Base-by-base conservation (phyloP, 2,888 invertebrate genomes). In the Holacanthella duospinosa region DNA sequence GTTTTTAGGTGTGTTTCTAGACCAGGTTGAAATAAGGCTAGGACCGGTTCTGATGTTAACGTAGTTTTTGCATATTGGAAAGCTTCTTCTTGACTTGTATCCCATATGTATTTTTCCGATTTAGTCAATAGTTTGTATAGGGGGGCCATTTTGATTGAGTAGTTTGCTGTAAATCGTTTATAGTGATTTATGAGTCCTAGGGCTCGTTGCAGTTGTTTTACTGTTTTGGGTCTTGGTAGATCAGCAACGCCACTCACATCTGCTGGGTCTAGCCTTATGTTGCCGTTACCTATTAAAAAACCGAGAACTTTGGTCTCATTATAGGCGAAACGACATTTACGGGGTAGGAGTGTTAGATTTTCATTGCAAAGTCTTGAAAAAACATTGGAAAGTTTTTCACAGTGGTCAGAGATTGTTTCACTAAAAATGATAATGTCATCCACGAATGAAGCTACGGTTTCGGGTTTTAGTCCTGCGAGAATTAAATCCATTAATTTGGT, bases 381-480 rank as follows among this genome's bases (percentile, higher is more conserved):
- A 4, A 63, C 60, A 24, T 2, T 28, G 2, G 25, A 3, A 3
- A 63, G 27, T 26, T 63, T 63, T 19, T 4, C 29, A 16, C 36
- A 44, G 27, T 56, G 60, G 4, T 43, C 29, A 3, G 3, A 12
- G 19, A 63, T 29, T 1, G 55, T 55, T 54, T 56, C 54, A 2
- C 59, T 55, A 12, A 55, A 24, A 2, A 63, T 26, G 9, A 63
- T 56, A 26, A 60, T 60, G 56, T 63, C 63, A 44, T 63, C 63
- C 9, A 63, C 29, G 36, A 55, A 63, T 9, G 21, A 29, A 2
- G 9, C 19, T 19, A 6, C 28, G n/a, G 21, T 21, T 29, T 57
- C 29, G 3, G 57, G 48, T 21, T 57, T 28, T 21, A 57, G 29
- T 28, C 57, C 57, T 6, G n/a, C 19, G 3, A 57, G 29, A 28